Percentiles rank a stretch among this genome's conserved stretches.
Evolutionary conservation across 2,113 vertebrate species (phyloP).

Genomic region (Pelobates fuscus): DNA sequence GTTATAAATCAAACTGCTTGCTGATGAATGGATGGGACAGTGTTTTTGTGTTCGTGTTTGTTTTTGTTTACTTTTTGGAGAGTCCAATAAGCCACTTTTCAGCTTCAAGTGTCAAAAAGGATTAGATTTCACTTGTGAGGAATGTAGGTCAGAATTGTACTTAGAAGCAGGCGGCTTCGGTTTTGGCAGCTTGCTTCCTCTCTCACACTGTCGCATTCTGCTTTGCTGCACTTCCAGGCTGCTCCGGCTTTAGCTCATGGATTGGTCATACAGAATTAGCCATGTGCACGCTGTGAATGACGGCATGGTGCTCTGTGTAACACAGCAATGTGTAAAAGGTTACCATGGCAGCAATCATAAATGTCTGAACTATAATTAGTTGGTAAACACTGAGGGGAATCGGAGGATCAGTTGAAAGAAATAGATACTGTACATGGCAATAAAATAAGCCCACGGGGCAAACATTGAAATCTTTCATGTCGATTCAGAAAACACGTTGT

Average conservation of each 20-base stretch:
- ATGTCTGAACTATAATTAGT: conserved; percentile 43
- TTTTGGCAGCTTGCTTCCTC: not conserved
- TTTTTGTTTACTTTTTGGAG: no score
- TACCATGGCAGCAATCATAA: conserved; percentile 42
- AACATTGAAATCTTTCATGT: not conserved
- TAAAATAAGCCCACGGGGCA: not conserved
- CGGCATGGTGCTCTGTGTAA: conserved; percentile 30
- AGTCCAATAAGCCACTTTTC: no score
- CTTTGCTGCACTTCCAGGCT: conserved; percentile 19
- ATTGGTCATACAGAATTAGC: conserved; percentile 51
- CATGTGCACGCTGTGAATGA: conserved; percentile 48
- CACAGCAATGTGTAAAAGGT: conserved; percentile 13
- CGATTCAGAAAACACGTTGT: not conserved
- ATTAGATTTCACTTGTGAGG: not conserved
- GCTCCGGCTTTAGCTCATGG: conserved; percentile 22
- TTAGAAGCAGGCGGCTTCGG: not conserved
- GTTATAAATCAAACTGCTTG: no score
- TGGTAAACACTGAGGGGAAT: conserved; percentile 30
- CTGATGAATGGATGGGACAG: no score
- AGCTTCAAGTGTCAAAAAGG: no score
- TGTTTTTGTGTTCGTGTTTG: no score
- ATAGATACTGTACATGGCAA: conserved; percentile 9
- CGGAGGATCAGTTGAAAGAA: conserved; percentile 11
- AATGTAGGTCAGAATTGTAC: conserved; percentile 34
- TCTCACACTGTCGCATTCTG: conserved; percentile 24